Evolutionary conservation across 2,888 invertebrate genomes (phyloP).

Genomic region (Oligia latruncula): DNA sequence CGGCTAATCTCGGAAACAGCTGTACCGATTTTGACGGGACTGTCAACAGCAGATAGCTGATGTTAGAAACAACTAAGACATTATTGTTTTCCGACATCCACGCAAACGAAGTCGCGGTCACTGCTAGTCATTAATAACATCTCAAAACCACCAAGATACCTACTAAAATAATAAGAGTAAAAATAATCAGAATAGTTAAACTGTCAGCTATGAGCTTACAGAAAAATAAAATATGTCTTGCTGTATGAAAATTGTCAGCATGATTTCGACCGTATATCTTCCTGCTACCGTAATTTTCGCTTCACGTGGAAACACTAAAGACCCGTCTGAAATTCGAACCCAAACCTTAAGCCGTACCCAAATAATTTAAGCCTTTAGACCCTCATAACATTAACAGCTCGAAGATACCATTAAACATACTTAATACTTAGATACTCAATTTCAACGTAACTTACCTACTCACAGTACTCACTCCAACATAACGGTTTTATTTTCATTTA

Average conservation of each 20-base stretch:
- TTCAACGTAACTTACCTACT: not conserved
- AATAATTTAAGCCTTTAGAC: constrained; percentile 45
- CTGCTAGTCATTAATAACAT: not conserved
- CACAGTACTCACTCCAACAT: not conserved
- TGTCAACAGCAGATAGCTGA: not conserved
- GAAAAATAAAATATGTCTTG: not conserved
- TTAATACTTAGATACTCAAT: constrained; percentile 14
- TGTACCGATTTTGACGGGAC: not conserved
- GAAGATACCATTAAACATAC: constrained; percentile 52
- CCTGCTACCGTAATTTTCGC: constrained; percentile 36
- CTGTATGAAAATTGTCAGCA: no score
- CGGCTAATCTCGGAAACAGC: not conserved
- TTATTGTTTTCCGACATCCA: not conserved
- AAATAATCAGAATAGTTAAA: constrained; percentile 6
- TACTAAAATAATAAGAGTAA: not conserved
- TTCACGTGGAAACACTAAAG: constrained; percentile 41
- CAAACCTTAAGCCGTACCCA: constrained; percentile 32
- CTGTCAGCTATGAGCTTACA: not conserved
- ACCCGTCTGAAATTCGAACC: constrained; percentile 41
- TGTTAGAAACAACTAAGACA: not conserved
- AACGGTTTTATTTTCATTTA: not conserved
- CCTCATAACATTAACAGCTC: constrained; percentile 48
- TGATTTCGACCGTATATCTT: constrained; percentile 29
- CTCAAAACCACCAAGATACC: not conserved
- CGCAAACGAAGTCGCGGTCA: not conserved